phyloP scores from a whole-genome alignment of 2,888 invertebrate species.

The Meteorus colon region DNA sequence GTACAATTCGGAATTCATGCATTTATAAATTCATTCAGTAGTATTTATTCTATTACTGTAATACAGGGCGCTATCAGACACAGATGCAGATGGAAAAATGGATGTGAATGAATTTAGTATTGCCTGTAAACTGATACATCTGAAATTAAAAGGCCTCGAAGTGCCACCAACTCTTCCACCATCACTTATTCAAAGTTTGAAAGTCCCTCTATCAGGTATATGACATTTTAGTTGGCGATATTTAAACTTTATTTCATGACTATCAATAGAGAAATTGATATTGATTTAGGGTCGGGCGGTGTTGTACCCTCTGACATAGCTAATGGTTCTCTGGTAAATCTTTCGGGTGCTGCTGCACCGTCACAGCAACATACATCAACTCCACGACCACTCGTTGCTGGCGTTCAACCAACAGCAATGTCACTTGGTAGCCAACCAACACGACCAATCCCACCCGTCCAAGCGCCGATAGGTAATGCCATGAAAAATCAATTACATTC shows the following conservation, averaged over 20 bases:
- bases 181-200: constrained; percentile 81
- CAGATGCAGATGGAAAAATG: constrained; percentile 97
- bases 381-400: constrained; percentile 57
- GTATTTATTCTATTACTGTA: constrained; percentile 21
- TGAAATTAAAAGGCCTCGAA: constrained; percentile 93
- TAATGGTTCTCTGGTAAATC: constrained; percentile 51
- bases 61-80: constrained; percentile 90
- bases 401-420: constrained; percentile 54
- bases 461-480: constrained; percentile 58
- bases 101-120: constrained; percentile 97
- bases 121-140: constrained; percentile 96
- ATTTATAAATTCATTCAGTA: constrained; percentile 13
- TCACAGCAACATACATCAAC: constrained; percentile 41
- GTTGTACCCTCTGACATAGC: constrained; percentile 35
- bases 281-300: not conserved
- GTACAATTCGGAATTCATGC: no score
- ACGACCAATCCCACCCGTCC: constrained; percentile 60
- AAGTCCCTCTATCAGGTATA: constrained; percentile 69
- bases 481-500: not conserved
- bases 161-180: constrained; percentile 91
- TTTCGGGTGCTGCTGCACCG: constrained; percentile 42
- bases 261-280: not conserved
- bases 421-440: constrained; percentile 55
- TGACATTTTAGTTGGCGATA: constrained; percentile 1
- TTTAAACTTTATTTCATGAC: not conserved